phyloP scores from a whole-genome alignment of 2,113 vertebrate genomes.

The pig (Sus scrofa) region T2T-Sscrofa CM000814.6:125227001-125227500 shows the following conservation, averaged over 20 bases:
- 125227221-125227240: not conserved
- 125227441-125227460: too few relatives aligned
- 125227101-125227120: not conserved
- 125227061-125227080: not conserved
- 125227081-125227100: not conserved
- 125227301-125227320: not conserved
- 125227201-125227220: not conserved
- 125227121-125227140: not conserved
- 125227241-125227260: not conserved
- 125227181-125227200: not conserved
- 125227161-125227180: not conserved
- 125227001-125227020: not conserved
- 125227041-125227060: not conserved
- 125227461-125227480: too few relatives aligned
- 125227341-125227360: too few relatives aligned
- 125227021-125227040: not conserved
- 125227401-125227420: too few relatives aligned
- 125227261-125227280: constrained; percentile 6
- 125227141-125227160: not conserved
- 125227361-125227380: too few relatives aligned
- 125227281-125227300: not conserved
- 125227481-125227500: too few relatives aligned
- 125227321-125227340: too few relatives aligned
- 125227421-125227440: too few relatives aligned
- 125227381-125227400: too few relatives aligned